Evolutionary conservation across 1,140 invertebrate genomes (phyloP), one percentile per base, ranked within the genome.

Genomic region (Neodiprion lecontei): DNA sequence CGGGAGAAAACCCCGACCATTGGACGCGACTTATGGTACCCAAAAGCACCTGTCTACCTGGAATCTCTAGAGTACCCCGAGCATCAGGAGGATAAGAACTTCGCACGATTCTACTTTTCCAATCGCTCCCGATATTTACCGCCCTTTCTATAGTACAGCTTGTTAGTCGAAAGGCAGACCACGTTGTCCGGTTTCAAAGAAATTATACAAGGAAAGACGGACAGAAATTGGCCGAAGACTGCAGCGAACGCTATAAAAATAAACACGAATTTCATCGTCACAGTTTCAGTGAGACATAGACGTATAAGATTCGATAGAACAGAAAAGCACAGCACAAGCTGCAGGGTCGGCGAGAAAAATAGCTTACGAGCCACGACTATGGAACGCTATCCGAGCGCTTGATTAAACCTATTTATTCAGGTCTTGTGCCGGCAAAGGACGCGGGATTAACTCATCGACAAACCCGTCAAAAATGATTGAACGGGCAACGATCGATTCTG

Each of bases 41-140:
- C 53, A 61, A 9, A 61, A 61, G 53, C 53, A 61, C 53, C 53
- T 61, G 53, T 61, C 53, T 61, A 61, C 53, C 53, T 61, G 28
- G n/a, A 61, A 61, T 61, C 53, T 61, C 53, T 61, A 4, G 11
- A 61, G 53, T 61, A 5, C 9, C 53, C 53, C 4, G 9, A 14
- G 53, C 53, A 17, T 7, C 53, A 5, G 53, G 28, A 40, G n/a
- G 53, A 61, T 61, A 61, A 61, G 53, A 61, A 61, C 53, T 61
- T 40, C 9, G 11, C 53, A 9, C 53, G 53, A 17, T 61, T 61
- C 11, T 61, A 4, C 11, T 4, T 61, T 40, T 40, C 28, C 28
- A 40, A 40, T 40, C 28, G 28, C 28, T 40, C 28, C 28, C 1
- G 5, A 40, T 40, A 40, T 40, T 40, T 40, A 40, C 5, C 28